Evolutionary conservation across 1,140 invertebrate species (phyloP).

Genomic region (Pantala flavescens): DNA sequence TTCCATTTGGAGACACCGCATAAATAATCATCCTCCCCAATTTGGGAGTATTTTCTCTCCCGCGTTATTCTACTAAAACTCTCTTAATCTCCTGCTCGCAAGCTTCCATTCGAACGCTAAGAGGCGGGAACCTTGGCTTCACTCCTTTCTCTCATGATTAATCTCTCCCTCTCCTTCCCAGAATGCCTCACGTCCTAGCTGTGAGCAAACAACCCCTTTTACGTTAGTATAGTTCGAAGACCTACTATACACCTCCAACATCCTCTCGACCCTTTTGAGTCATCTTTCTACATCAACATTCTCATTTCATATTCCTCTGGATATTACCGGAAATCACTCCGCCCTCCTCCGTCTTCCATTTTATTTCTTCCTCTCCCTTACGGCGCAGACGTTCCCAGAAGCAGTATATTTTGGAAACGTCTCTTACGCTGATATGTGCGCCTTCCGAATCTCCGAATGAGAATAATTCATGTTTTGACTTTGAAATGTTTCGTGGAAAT

Average conservation of each 20-base stretch:
- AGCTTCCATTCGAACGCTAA: conserved; percentile 4
- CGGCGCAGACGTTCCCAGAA: too few species aligned
- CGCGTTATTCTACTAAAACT: not conserved
- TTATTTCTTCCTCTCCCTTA: not conserved
- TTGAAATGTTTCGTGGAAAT: too few species aligned
- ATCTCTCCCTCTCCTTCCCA: not conserved
- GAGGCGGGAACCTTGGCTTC: not conserved
- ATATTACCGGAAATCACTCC: conserved; percentile 9
- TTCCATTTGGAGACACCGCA: too few species aligned
- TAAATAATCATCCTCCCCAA: not conserved
- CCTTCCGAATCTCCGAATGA: too few species aligned
- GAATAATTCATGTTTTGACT: too few species aligned
- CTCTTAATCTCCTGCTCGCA: not conserved
- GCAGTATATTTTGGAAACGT: too few species aligned
- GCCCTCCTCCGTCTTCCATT: not conserved
- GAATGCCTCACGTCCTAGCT: not conserved
- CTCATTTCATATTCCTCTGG: not conserved
- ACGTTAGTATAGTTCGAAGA: not conserved
- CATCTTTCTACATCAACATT: not conserved
- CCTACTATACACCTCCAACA: not conserved
- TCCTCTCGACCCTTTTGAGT: not conserved
- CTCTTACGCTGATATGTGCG: too few species aligned
- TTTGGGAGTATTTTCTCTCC: not conserved
- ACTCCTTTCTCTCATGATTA: conserved; percentile 2
- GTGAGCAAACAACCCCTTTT: conserved; percentile 5